Evolutionary conservation across 2,113 vertebrate species (phyloP).

Genomic region (Gymnarchus niloticus): DNA sequence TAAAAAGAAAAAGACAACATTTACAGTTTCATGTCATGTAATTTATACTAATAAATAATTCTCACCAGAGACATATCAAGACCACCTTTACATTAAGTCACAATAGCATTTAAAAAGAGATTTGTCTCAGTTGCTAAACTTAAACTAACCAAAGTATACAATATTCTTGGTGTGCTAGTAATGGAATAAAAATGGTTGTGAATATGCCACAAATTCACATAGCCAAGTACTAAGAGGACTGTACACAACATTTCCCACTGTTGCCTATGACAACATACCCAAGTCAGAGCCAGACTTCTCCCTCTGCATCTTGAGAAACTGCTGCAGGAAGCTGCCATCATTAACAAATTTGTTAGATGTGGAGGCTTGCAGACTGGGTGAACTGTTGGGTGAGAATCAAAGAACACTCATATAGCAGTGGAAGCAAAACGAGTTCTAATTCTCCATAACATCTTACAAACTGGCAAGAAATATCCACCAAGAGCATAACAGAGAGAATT

Average conservation of each 20-base stretch:
- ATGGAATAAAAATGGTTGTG: too few relatives aligned
- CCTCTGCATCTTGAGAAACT: constrained; percentile 91
- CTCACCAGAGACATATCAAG: not conserved
- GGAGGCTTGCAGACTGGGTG: constrained; percentile 51
- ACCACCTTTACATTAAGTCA: not conserved
- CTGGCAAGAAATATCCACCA: not conserved
- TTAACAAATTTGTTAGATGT: constrained; percentile 86
- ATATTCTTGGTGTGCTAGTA: not conserved
- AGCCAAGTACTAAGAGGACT: not conserved
- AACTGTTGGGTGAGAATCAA: constrained; percentile 45
- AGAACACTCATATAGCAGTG: not conserved
- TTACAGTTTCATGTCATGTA: not conserved
- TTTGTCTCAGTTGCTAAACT: not conserved
- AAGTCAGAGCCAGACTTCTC: constrained; percentile 65
- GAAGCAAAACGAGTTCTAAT: not conserved
- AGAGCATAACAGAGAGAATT: not conserved
- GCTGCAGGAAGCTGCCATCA: constrained; percentile 92
- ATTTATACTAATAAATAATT: not conserved
- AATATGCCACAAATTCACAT: too few relatives aligned
- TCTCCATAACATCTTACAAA: not conserved
- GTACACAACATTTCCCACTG: not conserved
- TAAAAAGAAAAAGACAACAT: not conserved
- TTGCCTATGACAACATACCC: constrained; percentile 39
- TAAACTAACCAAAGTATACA: not conserved
- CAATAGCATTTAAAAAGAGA: not conserved